A percentile compares a stretch with the other conserved stretches of the same genome.
phyloP scores from a whole-genome alignment of 64 coral and sea anemone species.

The Montipora foliosa region DNA sequence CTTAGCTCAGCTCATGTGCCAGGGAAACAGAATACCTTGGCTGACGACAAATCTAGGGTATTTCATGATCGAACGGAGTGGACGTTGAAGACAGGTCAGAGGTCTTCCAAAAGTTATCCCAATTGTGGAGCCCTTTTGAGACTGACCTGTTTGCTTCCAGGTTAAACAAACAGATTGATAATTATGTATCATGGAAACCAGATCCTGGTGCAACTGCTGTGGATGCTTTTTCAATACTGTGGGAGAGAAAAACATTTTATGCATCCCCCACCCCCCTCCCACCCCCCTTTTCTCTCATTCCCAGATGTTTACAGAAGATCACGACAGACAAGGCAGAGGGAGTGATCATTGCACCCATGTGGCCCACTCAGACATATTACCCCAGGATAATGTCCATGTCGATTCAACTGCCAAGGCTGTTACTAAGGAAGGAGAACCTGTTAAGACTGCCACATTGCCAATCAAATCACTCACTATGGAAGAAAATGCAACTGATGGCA shows the following conservation, averaged over 20 bases:
- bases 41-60: too few relatives aligned
- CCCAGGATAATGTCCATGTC: conserved; percentile 7
- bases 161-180: too few relatives aligned
- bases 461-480: neutral
- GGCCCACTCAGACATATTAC: neutral
- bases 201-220: too few relatives aligned
- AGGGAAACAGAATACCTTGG: too few relatives aligned
- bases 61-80: too few relatives aligned
- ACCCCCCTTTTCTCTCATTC: neutral
- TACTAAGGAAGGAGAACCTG: conserved; percentile 2
- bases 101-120: too few relatives aligned
- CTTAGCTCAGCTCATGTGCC: too few relatives aligned
- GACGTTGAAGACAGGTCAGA: too few relatives aligned
- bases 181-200: too few relatives aligned
- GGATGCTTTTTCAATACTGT: neutral
- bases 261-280: neutral
- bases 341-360: neutral
- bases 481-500: conserved; percentile 22
- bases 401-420: conserved; percentile 1
- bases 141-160: neutral
- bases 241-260: conserved; percentile 9
- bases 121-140: too few relatives aligned
- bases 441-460: neutral
- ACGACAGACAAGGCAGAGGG: neutral
- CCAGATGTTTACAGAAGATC: neutral